These are phyloP conservation scores for Luperina testacea DNA, from an alignment of 2,888 invertebrate genomes.

Conservation along the genomic window DNA sequence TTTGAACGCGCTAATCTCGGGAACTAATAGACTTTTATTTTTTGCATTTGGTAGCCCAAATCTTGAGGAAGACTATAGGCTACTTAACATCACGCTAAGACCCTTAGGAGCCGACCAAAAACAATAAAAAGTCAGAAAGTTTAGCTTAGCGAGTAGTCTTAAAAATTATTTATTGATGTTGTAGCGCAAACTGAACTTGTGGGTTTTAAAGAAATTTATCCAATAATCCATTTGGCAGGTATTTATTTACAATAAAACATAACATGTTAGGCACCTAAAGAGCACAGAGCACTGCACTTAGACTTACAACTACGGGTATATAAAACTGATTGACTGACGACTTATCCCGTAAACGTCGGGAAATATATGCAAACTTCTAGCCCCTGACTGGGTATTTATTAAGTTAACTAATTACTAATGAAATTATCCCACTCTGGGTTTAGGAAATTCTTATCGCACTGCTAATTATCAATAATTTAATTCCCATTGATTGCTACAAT, in stretches of 20 bases:
- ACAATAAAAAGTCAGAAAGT: too few relatives aligned
- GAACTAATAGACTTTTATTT: background rate
- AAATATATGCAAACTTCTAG: constrained; percentile 23
- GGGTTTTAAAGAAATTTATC: too few relatives aligned
- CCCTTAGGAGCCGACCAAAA: too few relatives aligned
- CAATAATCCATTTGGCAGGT: too few relatives aligned
- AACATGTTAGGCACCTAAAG: background rate
- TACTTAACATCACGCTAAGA: background rate
- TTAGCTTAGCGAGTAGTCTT: too few relatives aligned
- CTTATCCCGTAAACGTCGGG: constrained; percentile 13
- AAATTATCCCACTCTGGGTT: background rate
- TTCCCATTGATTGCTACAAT: too few relatives aligned
- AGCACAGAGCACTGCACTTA: background rate
- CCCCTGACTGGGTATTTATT: constrained; percentile 5
- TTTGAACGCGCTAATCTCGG: background rate
- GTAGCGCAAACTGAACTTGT: too few relatives aligned
- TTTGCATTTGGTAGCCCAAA: background rate
- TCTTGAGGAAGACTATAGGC: background rate
- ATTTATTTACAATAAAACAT: background rate
- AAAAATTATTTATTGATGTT: too few relatives aligned
- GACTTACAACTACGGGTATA: constrained; percentile 6
- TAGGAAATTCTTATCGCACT: background rate
- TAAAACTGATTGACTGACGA: constrained; percentile 16
- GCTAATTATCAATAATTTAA: too few relatives aligned
- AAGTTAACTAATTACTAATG: background rate